These are phyloP conservation scores for Alosa alosa DNA, from an alignment of 2,113 vertebrate species.

Conservation along the genomic window DNA sequence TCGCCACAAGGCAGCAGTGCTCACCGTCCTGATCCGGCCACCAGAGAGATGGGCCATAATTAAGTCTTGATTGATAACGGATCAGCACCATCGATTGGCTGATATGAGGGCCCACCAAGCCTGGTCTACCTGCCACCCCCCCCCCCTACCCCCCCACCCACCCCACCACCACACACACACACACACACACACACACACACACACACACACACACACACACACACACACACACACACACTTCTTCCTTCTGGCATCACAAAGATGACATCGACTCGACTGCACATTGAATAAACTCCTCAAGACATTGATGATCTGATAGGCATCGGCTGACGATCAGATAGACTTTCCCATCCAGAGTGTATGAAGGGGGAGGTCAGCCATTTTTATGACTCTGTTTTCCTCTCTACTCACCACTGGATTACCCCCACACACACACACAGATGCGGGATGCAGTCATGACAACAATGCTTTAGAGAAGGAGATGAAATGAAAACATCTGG, in stretches of 20 bases:
- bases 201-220: background rate
- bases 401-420: background rate
- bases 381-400: too few species aligned
- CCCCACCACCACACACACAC: background rate
- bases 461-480: background rate
- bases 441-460: background rate
- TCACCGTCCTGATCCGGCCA: background rate
- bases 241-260: background rate
- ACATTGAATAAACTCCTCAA: background rate
- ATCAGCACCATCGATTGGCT: slow-evolving; percentile 29
- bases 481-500: slow-evolving; percentile 2
- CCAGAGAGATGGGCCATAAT: slow-evolving; percentile 36
- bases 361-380: background rate
- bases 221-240: slow-evolving; percentile 7
- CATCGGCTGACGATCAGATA: background rate
- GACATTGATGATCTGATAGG: background rate
- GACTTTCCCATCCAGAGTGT: background rate
- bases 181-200: background rate
- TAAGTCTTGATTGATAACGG: slow-evolving; percentile 38
- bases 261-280: slow-evolving; percentile 7
- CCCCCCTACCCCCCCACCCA: background rate
- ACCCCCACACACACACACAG: background rate
- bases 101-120: background rate
- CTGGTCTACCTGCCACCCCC: background rate
- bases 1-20: slow-evolving; percentile 5